A percentile compares a stretch with the other conserved stretches of the same genome.
These are phyloP conservation scores for Sinocyclocheilus anophthalmus DNA, from an alignment of 2,113 vertebrate genomes.

Conservation along the genomic window DNA sequence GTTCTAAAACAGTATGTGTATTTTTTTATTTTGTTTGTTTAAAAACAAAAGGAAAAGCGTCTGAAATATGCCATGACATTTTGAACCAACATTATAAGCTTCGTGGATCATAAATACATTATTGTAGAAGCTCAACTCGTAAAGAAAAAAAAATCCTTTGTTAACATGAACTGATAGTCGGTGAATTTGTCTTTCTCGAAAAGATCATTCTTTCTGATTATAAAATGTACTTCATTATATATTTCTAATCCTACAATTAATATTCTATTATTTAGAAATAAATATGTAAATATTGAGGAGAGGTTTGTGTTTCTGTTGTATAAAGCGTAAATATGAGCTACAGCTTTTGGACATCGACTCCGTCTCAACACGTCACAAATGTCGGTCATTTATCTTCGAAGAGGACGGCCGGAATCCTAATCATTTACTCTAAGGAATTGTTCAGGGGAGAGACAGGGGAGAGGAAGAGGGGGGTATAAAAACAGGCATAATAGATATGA, in stretches of 20 bases:
- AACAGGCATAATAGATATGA: constrained; percentile 85
- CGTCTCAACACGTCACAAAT: constrained; percentile 86
- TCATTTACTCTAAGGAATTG: constrained; percentile 88
- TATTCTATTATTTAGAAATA: not conserved
- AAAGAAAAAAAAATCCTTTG: not conserved
- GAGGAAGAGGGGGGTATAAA: constrained; percentile 62
- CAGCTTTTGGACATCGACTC: constrained; percentile 76
- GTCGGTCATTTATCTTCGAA: constrained; percentile 91
- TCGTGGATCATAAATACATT: not conserved
- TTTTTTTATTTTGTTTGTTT: not conserved
- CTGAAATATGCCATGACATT: not conserved
- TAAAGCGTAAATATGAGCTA: constrained; percentile 59
- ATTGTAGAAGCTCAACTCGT: not conserved
- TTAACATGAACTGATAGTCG: not conserved
- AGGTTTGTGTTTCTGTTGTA: constrained; percentile 47
- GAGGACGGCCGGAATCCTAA: constrained; percentile 86
- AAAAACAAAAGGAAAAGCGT: not conserved
- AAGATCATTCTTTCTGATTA: not conserved
- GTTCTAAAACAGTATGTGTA: not conserved
- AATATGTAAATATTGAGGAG: constrained; percentile 35
- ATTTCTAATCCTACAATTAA: not conserved
- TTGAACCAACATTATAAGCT: not conserved
- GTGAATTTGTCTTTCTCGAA: constrained; percentile 1
- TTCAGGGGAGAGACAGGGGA: constrained; percentile 56
- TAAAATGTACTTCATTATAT: not conserved